Conservation (phyloP, 2,797 vertebrate genomes). For the Masticophis lateralis region DNA sequence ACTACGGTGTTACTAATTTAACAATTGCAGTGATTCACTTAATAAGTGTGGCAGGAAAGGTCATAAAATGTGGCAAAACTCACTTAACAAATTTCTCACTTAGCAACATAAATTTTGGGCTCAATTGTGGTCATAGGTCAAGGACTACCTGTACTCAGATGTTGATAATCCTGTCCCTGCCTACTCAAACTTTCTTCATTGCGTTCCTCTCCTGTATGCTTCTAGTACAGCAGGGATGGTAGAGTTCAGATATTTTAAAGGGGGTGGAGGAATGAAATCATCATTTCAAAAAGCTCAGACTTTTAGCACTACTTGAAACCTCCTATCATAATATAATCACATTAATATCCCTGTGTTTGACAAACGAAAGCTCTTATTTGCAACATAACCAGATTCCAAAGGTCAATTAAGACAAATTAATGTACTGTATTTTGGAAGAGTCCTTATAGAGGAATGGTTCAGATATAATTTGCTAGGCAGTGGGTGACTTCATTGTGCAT, state of each 20-base stretch:
- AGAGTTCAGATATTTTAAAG: background rate
- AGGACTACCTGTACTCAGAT: background rate
- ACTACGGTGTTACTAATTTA: background rate
- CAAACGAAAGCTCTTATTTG: background rate
- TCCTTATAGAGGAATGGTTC: background rate
- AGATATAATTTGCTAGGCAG: background rate
- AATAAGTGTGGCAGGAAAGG: background rate
- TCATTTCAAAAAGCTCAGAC: background rate
- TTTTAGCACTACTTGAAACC: background rate
- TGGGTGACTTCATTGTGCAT: background rate
- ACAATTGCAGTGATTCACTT: background rate
- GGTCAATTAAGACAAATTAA: background rate
- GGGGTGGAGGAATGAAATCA: background rate
- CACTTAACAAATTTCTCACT: background rate
- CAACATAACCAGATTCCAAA: background rate
- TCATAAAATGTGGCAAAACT: background rate
- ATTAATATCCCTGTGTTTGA: background rate
- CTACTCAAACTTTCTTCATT: background rate
- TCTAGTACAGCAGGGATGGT: background rate
- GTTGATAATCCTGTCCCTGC: background rate
- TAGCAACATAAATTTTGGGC: background rate
- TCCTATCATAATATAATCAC: background rate
- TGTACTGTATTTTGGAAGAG: background rate
- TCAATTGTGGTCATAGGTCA: background rate
- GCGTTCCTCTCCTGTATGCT: background rate